These are phyloP conservation scores for Sus cebifrons DNA, from an alignment of 2,797 vertebrate species.

Conservation along the genomic window DNA sequence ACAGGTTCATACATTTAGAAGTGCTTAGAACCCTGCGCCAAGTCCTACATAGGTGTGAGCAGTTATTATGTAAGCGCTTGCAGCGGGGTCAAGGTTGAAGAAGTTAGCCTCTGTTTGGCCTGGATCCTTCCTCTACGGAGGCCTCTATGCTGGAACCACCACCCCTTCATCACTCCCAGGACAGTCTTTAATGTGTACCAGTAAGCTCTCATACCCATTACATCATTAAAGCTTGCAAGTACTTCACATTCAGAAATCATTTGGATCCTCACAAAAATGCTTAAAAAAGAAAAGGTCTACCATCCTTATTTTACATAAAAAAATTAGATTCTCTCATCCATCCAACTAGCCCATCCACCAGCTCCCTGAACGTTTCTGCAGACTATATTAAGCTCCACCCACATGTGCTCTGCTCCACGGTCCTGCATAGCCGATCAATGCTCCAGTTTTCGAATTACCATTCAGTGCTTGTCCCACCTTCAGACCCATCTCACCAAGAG, in stretches of 20 bases:
- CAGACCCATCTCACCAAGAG: not conserved
- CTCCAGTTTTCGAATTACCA: not conserved
- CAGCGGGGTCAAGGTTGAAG: accelerated
- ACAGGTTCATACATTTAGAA: not conserved
- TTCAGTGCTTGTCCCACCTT: not conserved
- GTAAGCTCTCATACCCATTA: not conserved
- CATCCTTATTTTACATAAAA: not conserved
- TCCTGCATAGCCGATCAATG: not conserved
- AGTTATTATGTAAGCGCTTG: not conserved
- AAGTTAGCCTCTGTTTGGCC: not conserved
- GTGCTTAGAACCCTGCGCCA: not conserved
- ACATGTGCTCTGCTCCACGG: too few species aligned
- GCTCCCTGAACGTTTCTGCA: too few species aligned
- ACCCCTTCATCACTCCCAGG: not conserved
- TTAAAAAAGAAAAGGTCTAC: not conserved
- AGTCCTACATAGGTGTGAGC: not conserved
- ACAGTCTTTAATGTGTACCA: not conserved
- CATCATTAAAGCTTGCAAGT: not conserved
- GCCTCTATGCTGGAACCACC: not conserved
- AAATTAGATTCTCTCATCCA: not conserved
- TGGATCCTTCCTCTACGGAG: not conserved
- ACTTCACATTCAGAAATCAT: not conserved
- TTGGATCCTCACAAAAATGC: not conserved
- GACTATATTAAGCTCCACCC: not conserved
- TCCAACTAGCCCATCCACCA: not conserved